Base-by-base conservation (phyloP, 2,797 vertebrate species). In the Smutsia temminckii region DNA sequence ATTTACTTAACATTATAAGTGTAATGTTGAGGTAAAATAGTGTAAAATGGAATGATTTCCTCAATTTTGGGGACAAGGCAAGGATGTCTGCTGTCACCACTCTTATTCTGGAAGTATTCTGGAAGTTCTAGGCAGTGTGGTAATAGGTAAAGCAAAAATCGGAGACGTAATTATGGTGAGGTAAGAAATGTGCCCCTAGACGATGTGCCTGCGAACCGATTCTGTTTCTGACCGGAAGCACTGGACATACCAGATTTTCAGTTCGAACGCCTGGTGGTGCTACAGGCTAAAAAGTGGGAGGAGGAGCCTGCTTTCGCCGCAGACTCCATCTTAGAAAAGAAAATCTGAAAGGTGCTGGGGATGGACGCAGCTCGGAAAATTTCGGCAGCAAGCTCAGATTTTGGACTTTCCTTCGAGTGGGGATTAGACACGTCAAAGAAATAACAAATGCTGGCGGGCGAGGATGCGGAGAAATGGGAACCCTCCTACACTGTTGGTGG, bases 301-400 rank as follows among this genome's bases (percentile, higher is more conserved):
- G 49, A 23, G 77, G 64, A 61, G 85, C 77, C 61, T 53, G 63
- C 18, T 16, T 17, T 23, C 13, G 42, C 23, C 1, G 1, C n/a
- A 46, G 57, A n/a, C 71, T 95, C 81, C 88, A 84, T 93, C 8
- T 87, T 79, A 61, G 37, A 83, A 77, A 93, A 92, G 55, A 42
- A 40, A 57, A 85, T 40, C 34, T 29, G 64, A 27, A 66, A 74
- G 63, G 21, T 18, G 8, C 49, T 61, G 25, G 9, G 34, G 21
- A 4, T 32, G 25, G n/a, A 51, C 5, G 16, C 16, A 34, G 2
- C 34, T 37, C 34, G 49, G 79, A 18, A 93, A 92, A 71, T 10
- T 4, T 32, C 25, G 17, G 63, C 49, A 17, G 61, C 7, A 32
- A 78, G 37, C 37, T 81, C 34, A 3, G 42, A 8, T 29, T 64